Evolutionary conservation across 2,797 vertebrate species (phyloP).

Genomic region (Sternotherus odoratus): DNA sequence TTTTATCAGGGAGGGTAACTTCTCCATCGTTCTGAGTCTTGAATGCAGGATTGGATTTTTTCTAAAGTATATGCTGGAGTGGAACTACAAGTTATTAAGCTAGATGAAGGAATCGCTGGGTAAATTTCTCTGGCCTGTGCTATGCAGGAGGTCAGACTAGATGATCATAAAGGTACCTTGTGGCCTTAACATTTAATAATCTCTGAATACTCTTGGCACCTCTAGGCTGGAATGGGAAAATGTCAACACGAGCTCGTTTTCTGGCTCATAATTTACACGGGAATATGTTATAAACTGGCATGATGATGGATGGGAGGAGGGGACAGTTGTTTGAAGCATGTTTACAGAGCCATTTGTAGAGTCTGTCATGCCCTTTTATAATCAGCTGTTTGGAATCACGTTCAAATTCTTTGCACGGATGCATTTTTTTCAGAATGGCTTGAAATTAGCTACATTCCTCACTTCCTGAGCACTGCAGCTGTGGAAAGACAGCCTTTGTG

Average conservation of each 20-base stretch:
- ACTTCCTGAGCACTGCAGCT: background rate
- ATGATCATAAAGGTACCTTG: background rate
- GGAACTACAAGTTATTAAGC: background rate
- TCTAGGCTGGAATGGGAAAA: background rate
- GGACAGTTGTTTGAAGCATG: background rate
- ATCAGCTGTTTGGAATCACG: background rate
- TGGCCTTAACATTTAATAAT: background rate
- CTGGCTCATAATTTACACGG: background rate
- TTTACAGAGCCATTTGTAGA: background rate
- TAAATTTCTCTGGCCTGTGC: background rate
- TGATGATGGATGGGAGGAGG: fast-evolving
- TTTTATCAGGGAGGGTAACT: background rate
- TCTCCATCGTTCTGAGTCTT: background rate
- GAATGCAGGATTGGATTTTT: background rate
- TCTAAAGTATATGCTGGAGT: background rate
- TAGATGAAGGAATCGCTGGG: fast-evolving
- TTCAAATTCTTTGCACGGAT: background rate
- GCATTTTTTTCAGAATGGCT: background rate
- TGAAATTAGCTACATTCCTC: background rate
- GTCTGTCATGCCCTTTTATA: background rate
- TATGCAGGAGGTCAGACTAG: fast-evolving
- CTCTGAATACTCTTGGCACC: background rate
- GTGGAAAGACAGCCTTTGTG: background rate
- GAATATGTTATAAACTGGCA: background rate
- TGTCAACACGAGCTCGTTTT: background rate